phyloP scores from a whole-genome alignment of 2,797 vertebrate species.

The Tympanoctomys barrerae region DNA sequence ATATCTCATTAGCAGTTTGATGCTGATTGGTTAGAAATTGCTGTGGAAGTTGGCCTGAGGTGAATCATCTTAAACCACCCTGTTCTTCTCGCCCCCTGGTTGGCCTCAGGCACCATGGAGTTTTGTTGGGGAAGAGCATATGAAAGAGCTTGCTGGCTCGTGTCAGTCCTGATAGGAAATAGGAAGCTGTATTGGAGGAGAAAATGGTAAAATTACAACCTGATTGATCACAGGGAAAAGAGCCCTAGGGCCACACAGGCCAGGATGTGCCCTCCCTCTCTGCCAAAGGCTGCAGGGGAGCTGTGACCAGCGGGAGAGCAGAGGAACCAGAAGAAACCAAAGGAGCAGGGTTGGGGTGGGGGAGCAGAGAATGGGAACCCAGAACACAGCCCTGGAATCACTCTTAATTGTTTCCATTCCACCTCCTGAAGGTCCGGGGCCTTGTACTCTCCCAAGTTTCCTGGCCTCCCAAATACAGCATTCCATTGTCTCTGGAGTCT shows the following conservation, averaged over 20 bases:
- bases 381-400: conserved; percentile 28
- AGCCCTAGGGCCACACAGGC: background rate
- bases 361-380: background rate
- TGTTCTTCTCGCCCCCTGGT: background rate
- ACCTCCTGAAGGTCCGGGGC: conserved; percentile 26
- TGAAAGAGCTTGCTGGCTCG: background rate
- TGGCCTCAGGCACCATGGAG: too few relatives aligned
- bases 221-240: background rate
- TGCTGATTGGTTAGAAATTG: background rate
- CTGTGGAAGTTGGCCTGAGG: background rate
- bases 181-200: background rate
- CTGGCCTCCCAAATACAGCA: conserved; percentile 2
- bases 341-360: background rate
- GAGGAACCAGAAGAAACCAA: background rate
- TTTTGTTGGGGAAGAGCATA: background rate
- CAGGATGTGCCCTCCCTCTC: background rate
- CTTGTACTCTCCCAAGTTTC: conserved; percentile 31
- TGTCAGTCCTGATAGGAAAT: background rate
- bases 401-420: conserved; percentile 71
- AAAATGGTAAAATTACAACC: background rate
- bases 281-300: background rate
- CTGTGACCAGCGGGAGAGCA: background rate
- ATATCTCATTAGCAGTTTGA: background rate
- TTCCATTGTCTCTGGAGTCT: conserved; percentile 45
- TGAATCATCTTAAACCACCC: background rate